Base-by-base conservation (phyloP, 2,797 vertebrate species). In the Myiotriccus ornatus region DNA sequence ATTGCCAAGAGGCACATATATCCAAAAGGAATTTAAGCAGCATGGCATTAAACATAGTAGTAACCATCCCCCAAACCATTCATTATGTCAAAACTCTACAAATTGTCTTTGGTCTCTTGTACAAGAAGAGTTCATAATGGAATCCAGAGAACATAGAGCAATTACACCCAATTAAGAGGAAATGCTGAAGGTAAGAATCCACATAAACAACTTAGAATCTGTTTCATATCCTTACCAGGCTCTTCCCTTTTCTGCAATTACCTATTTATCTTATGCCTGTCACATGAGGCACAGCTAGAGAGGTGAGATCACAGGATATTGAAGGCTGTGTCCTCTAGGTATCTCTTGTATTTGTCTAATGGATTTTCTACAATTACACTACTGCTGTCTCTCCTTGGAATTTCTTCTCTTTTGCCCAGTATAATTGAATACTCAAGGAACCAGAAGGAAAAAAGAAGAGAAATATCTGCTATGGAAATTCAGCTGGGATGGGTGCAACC, bases 1-100 rank as follows among this genome's bases (percentile, higher is more conserved):
- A 8, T 20, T 28, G 65, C 34, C 44, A n/a, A 43, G 41, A 21
- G 52, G 25, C 5, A 0, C 30, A 62, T 1, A 0, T 9, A 8
- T 7, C 34, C 32, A 24, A 50, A 35, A 30, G 44, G n/a, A 25
- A 16, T 37, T 73, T 69, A 17, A 75, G 25, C 24, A 71, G 32
- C 0, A 0, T 14, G 30, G 28, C 24, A 6, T 44, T 84, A 47
- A 84, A 12, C 7, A 0, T 30, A 20, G 27, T 5, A 62, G 34
- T 8, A 20, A n/a, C 35, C 39, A 12, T 11, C 5, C 47, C 50
- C 12, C 32, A 75, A 78, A 15, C 5, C 37, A 68, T 22, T n/a
- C 10, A 4, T 34, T 11, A 2, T 14, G 21, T 34, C 28, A 52
- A 55, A 93, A 79, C 80, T 43, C 12, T 28, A 18, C 27, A 44